phyloP scores from a whole-genome alignment of 1,140 invertebrate species.

The Cyclargus thomasi region DNA sequence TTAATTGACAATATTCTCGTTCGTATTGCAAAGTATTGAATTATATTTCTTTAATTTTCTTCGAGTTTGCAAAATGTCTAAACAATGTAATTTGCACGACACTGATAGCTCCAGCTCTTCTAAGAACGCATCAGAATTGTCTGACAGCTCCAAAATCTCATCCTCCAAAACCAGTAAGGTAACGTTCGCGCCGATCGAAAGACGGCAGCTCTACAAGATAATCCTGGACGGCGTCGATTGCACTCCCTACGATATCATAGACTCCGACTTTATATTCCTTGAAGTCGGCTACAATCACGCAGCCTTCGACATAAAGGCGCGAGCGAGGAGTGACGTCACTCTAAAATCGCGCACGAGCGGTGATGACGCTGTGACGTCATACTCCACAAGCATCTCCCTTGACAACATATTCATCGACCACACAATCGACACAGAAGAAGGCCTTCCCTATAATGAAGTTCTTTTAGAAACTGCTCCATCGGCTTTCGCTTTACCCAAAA shows the following conservation, averaged over 20 bases:
- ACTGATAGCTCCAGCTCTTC: neutral
- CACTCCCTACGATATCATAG: slow-evolving; percentile 49
- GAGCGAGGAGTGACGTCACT: slow-evolving; percentile 36
- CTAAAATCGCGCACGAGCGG: neutral
- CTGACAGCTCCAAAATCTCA: slow-evolving; percentile 30
- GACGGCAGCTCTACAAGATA: slow-evolving; percentile 41
- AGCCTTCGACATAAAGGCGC: slow-evolving; percentile 46
- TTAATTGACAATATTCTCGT: neutral
- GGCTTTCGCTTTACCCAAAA: slow-evolving; percentile 70
- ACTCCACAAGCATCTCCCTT: slow-evolving; percentile 63
- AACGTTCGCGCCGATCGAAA: slow-evolving; percentile 46
- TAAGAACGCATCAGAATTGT: slow-evolving; percentile 23
- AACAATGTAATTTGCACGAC: neutral
- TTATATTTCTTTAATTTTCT: neutral
- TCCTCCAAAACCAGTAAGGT: slow-evolving; percentile 33
- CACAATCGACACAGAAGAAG: slow-evolving; percentile 58
- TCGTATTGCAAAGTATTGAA: neutral
- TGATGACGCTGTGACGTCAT: slow-evolving; percentile 47
- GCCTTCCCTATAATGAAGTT: slow-evolving; percentile 34
- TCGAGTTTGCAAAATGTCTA: neutral
- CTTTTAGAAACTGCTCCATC: slow-evolving; percentile 64
- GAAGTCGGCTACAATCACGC: slow-evolving; percentile 48
- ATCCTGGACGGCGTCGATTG: slow-evolving; percentile 38
- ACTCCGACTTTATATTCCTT: slow-evolving; percentile 45
- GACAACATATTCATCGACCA: slow-evolving; percentile 70